These are phyloP conservation scores for Chrysopa pallens DNA, from an alignment of 1,140 invertebrate species.

Conservation along the genomic window DNA sequence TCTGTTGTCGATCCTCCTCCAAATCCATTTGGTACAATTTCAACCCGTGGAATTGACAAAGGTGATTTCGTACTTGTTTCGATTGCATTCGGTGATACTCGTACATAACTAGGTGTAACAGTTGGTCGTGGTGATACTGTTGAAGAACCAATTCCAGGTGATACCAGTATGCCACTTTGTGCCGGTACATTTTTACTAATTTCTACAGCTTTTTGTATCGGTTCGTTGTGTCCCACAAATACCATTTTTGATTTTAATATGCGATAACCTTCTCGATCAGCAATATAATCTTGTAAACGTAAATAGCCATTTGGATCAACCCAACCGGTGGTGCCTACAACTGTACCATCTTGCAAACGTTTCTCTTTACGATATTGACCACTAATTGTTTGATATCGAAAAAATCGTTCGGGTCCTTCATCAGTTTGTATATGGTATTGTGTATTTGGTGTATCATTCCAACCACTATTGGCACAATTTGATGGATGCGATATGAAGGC, in stretches of 20 bases:
- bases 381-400: conserved; percentile 70
- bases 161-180: conserved; percentile 37
- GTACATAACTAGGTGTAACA: conserved; percentile 21
- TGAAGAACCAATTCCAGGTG: not conserved
- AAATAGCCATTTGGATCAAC: conserved; percentile 65
- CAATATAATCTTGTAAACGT: conserved; percentile 70
- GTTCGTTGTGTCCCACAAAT: conserved; percentile 48
- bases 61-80: conserved; percentile 19
- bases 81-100: conserved; percentile 26
- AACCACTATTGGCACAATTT: conserved; percentile 21
- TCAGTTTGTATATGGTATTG: conserved; percentile 87
- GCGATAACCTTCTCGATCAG: conserved; percentile 59
- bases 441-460: conserved; percentile 33
- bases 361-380: conserved; percentile 79
- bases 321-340: conserved; percentile 63
- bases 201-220: conserved; percentile 45
- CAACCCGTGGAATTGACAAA: conserved; percentile 13
- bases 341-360: conserved; percentile 61
- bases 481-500: conserved; percentile 3
- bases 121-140: conserved; percentile 7
- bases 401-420: conserved; percentile 68
- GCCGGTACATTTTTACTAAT: conserved; percentile 48
- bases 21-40: not conserved
- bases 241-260: conserved; percentile 65
- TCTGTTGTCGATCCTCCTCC: not conserved